Conservation (phyloP, 2,888 invertebrate species). For the Arenicola marina region DNA sequence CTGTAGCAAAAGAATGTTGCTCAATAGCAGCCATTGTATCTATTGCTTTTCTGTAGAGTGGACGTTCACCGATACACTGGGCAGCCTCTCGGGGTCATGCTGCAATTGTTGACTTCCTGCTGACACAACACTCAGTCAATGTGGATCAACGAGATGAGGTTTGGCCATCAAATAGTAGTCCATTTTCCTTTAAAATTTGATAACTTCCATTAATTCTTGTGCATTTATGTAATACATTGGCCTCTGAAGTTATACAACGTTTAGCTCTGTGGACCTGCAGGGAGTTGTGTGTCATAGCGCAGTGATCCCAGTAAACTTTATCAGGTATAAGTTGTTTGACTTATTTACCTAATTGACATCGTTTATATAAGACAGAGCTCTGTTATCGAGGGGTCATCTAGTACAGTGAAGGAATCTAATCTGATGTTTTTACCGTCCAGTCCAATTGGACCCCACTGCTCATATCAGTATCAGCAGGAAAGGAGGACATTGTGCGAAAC, state of each 20-base stretch:
- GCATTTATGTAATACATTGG: neutral
- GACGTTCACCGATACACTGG: constrained; percentile 79
- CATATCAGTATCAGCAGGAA: constrained; percentile 79
- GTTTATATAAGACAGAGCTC: neutral
- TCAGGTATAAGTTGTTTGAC: neutral
- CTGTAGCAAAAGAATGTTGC: no score
- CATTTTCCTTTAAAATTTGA: neutral
- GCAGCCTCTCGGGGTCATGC: constrained; percentile 79
- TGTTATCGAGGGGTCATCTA: no score
- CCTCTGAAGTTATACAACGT: neutral
- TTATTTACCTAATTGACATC: neutral
- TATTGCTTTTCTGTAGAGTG: constrained; percentile 41
- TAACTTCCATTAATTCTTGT: neutral
- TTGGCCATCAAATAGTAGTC: constrained; percentile 55
- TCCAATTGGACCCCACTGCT: constrained; percentile 74
- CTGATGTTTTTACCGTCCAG: constrained; percentile 27
- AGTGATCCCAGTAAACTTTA: no score
- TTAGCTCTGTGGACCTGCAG: no score
- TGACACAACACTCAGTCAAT: constrained; percentile 67
- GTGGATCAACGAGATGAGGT: constrained; percentile 80
- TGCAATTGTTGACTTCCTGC: constrained; percentile 73
- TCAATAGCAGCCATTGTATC: no score
- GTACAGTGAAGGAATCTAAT: no score
- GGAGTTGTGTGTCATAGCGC: no score
- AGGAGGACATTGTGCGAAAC: constrained; percentile 70